These are phyloP conservation scores for Lordiphosa fenestrarum DNA, from an alignment of 2,888 invertebrate species.

Conservation along the genomic window DNA sequence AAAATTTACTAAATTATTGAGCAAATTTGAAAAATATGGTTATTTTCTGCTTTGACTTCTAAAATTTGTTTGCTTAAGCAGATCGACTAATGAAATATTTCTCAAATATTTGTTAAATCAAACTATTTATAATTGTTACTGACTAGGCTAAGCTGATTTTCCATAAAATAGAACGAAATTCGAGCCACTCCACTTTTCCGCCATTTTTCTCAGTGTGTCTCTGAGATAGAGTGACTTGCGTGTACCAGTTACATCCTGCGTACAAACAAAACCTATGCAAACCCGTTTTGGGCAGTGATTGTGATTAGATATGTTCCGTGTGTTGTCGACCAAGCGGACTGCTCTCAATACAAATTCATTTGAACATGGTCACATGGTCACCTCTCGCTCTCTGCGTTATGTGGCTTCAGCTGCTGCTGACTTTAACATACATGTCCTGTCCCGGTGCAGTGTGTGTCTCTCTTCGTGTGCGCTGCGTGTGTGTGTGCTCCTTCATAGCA, in stretches of 20 bases:
- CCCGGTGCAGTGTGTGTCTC: not conserved
- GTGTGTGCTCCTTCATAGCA: constrained; percentile 27
- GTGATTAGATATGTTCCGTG: constrained; percentile 37
- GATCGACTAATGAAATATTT: too few relatives aligned
- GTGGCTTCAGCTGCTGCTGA: constrained; percentile 1
- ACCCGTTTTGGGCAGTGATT: constrained; percentile 30
- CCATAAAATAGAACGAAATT: too few relatives aligned
- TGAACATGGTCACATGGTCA: constrained; percentile 26
- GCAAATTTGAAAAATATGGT: too few relatives aligned
- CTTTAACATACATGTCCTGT: constrained; percentile 26
- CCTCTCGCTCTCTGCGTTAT: constrained; percentile 8
- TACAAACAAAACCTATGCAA: constrained; percentile 15
- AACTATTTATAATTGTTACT: too few relatives aligned
- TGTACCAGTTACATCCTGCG: not conserved
- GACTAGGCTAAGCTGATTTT: too few relatives aligned
- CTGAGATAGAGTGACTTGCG: not conserved
- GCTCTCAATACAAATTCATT: constrained; percentile 50
- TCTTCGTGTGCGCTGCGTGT: not conserved
- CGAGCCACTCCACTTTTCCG: too few relatives aligned
- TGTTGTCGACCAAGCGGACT: constrained; percentile 9
- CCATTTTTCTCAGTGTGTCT: constrained; percentile 2
- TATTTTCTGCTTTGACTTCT: too few relatives aligned
- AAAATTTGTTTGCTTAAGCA: too few relatives aligned
- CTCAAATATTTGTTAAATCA: too few relatives aligned
- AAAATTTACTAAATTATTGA: too few relatives aligned